These are phyloP conservation scores for Dendrolimus kikuchii DNA, from an alignment of 1,140 invertebrate species.

Conservation along the genomic window DNA sequence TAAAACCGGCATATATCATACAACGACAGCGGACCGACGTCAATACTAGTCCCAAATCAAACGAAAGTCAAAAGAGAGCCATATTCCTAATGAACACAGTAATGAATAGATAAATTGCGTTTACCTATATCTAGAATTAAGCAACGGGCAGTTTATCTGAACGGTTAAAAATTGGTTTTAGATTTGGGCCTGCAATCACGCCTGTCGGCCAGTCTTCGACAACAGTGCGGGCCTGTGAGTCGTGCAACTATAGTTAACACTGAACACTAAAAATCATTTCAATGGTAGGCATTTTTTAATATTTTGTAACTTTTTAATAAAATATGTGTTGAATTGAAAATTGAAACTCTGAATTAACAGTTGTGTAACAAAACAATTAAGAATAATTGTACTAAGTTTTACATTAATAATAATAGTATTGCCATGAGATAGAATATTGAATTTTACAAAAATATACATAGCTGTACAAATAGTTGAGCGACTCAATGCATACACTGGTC, in stretches of 20 bases:
- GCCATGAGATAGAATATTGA: constrained; percentile 58
- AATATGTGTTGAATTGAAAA: too few species aligned
- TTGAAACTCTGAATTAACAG: too few species aligned
- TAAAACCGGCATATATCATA: not conserved
- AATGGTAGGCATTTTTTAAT: not conserved
- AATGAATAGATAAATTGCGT: too few species aligned
- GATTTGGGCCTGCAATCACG: not conserved
- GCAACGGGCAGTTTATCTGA: too few species aligned
- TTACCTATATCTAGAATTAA: too few species aligned
- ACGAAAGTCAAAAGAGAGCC: too few species aligned
- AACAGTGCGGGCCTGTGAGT: constrained; percentile 25
- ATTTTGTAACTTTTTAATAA: too few species aligned
- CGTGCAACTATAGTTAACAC: constrained; percentile 24
- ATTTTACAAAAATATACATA: constrained; percentile 71
- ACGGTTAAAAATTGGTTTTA: too few species aligned
- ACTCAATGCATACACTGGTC: constrained; percentile 42
- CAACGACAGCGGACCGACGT: constrained; percentile 4
- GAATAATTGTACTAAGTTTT: constrained; percentile 61
- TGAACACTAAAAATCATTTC: not conserved
- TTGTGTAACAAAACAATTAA: constrained; percentile 7
- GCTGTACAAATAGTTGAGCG: constrained; percentile 61
- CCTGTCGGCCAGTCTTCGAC: constrained; percentile 4
- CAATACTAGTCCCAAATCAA: not conserved
- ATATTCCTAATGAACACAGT: too few species aligned
- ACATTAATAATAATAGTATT: constrained; percentile 63